Base-by-base conservation (phyloP, 2,113 vertebrate species). In the Boleophthalmus pectinirostris region DNA sequence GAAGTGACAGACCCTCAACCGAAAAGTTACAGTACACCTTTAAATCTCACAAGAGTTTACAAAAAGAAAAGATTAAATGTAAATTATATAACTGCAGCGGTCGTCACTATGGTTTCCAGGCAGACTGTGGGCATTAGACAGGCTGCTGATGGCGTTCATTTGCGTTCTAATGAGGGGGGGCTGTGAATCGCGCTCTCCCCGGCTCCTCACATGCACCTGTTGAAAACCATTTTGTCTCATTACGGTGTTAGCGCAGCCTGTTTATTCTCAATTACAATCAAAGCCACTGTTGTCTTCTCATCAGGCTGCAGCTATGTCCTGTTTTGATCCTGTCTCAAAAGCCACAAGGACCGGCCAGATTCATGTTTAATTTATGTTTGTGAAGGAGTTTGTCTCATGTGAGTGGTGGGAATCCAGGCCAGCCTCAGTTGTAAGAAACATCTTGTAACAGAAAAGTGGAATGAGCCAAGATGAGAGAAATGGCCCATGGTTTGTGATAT, bases 91-190 rank as follows among this genome's bases (percentile, higher is more conserved):
- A 9, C 24, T 15, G 8, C 21, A 6, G 10, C 10, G 23, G n/a
- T 11, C 3, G 21, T 7, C n/a, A 5, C 12, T 57, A 1, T 14
- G 23, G 6, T 23, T 57, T 25, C 8, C 58, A 85, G 75, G 74
- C 85, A 79, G 81, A 73, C 79, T 58, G 85, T 86, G 23, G 74
- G 83, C 80, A 85, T 83, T 84, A 87, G 88, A 43, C 84, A 73
- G 81, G 75, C 73, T 79, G 70, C 76, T 79, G 85, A 87, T 89
- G 87, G 85, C 89, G 90, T 90, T 89, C 38, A 89, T 86, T 87
- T 88, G 88, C 78, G 57, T 85, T 79, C 87, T 89, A 89, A 87
- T 87, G 88, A 88, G 80, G 51, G 24, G 75, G 79, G 80, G 80
- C 79, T 78, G 77, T 5, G 29, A 81, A 71, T 83, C 60, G 72